phyloP scores from a whole-genome alignment of 2,113 vertebrate species.

The Pelobates fuscus region DNA sequence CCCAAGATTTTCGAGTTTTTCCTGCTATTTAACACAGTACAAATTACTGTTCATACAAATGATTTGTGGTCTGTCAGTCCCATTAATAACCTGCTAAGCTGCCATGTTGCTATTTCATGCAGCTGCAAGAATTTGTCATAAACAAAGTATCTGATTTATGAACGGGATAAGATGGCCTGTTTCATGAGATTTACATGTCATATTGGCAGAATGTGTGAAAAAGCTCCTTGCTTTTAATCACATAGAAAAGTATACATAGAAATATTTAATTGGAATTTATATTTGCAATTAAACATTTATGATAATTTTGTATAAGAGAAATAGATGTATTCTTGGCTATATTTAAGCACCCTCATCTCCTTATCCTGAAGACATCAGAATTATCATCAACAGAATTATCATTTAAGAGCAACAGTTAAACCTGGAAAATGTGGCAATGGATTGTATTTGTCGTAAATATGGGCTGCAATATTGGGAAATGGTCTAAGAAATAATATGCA shows the following conservation, averaged over 20 bases:
- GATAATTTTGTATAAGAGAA: not conserved
- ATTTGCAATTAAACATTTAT: conserved; percentile 35
- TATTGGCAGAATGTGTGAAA: conserved; percentile 56
- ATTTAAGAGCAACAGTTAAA: no score
- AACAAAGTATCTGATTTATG: conserved; percentile 67
- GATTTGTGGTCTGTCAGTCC: conserved; percentile 74
- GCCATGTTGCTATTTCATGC: conserved; percentile 71
- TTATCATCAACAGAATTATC: no score
- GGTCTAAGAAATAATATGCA: no score
- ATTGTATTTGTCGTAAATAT: no score
- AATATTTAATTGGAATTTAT: conserved; percentile 32
- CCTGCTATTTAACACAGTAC: conserved; percentile 65
- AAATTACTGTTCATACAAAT: conserved; percentile 66
- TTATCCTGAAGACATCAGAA: no score
- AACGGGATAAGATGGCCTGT: conserved; percentile 61
- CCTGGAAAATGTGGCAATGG: no score
- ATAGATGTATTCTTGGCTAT: not conserved
- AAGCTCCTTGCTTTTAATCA: conserved; percentile 47
- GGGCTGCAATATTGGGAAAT: no score
- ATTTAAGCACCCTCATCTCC: not conserved
- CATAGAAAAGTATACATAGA: conserved; percentile 27
- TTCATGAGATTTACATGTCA: conserved; percentile 60
- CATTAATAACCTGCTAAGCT: conserved; percentile 68
- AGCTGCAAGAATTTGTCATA: conserved; percentile 69
- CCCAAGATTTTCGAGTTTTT: conserved; percentile 63